Evolutionary conservation across 2,797 vertebrate species (phyloP).

Genomic region (Alectoris magna): DNA sequence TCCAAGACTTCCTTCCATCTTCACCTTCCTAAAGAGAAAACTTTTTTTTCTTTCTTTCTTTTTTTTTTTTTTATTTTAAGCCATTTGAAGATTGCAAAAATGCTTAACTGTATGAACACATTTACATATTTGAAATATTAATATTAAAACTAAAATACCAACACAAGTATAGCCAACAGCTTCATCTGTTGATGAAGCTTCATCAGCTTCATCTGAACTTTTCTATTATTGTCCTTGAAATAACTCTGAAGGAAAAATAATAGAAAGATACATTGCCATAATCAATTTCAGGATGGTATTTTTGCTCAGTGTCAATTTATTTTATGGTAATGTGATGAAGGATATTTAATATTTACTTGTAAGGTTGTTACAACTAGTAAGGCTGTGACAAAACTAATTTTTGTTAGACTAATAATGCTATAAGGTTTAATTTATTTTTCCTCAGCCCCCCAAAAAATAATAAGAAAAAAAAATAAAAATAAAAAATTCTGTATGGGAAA

Average conservation of each 20-base stretch:
- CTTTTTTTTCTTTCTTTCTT: neutral
- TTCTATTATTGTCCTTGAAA: neutral
- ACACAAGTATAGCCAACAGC: neutral
- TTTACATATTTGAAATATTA: neutral
- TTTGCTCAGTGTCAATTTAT: neutral
- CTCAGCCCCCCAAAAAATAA: too few relatives aligned
- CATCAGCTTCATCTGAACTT: too few relatives aligned
- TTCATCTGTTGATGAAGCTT: neutral
- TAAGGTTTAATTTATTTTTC: neutral
- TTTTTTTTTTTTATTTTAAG: neutral
- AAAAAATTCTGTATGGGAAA: too few relatives aligned
- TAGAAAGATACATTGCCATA: neutral
- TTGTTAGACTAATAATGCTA: neutral
- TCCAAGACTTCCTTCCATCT: neutral
- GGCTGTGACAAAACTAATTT: neutral
- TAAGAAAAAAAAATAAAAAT: too few relatives aligned
- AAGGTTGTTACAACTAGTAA: neutral
- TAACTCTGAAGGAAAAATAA: neutral
- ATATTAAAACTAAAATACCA: neutral
- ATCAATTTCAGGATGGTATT: neutral
- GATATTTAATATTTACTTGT: conserved; percentile 13
- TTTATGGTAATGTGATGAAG: neutral
- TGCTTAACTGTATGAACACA: neutral
- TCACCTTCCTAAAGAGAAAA: neutral
- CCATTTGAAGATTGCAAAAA: neutral